phyloP scores from a whole-genome alignment of 2,888 invertebrate species.

The Ischnura elegans region DNA sequence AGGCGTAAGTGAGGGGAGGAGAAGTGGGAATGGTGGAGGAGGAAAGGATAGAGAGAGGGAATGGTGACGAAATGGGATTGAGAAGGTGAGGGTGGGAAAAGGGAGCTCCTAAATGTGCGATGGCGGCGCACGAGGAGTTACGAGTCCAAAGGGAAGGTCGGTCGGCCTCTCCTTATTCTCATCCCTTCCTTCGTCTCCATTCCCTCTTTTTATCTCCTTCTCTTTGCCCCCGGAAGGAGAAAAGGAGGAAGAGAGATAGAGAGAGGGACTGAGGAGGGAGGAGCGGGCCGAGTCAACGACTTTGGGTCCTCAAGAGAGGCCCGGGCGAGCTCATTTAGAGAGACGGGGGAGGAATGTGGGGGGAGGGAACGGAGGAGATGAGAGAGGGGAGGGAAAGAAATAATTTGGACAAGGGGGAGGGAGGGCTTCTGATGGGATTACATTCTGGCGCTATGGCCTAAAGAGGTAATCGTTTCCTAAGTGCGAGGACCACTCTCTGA shows the following conservation, averaged over 20 bases:
- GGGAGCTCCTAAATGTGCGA: background rate
- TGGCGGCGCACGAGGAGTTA: background rate
- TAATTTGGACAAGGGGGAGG: slow-evolving; percentile 46
- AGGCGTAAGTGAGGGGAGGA: background rate
- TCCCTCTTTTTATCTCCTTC: background rate
- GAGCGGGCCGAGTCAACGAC: slow-evolving; percentile 6
- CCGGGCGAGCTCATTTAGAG: slow-evolving; percentile 60
- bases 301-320: background rate
- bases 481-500: background rate
- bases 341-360: background rate
- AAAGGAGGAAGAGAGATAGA: too few species aligned
- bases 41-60: background rate
- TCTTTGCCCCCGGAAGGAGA: background rate
- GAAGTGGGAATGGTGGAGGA: background rate
- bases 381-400: background rate
- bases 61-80: slow-evolving; percentile 62
- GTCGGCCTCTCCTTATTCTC: slow-evolving; percentile 12
- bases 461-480: slow-evolving; percentile 25
- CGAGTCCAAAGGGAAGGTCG: slow-evolving; percentile 34
- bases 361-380: background rate
- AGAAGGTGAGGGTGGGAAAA: slow-evolving; percentile 3
- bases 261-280: too few species aligned
- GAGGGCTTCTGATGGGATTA: slow-evolving; percentile 62
- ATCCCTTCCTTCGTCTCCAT: background rate
- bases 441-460: slow-evolving; percentile 10